A percentile compares a stretch with the other conserved stretches of the same genome.
Evolutionary conservation across 2,797 vertebrate species (phyloP).

Genomic region (Poecilia wingei): DNA sequence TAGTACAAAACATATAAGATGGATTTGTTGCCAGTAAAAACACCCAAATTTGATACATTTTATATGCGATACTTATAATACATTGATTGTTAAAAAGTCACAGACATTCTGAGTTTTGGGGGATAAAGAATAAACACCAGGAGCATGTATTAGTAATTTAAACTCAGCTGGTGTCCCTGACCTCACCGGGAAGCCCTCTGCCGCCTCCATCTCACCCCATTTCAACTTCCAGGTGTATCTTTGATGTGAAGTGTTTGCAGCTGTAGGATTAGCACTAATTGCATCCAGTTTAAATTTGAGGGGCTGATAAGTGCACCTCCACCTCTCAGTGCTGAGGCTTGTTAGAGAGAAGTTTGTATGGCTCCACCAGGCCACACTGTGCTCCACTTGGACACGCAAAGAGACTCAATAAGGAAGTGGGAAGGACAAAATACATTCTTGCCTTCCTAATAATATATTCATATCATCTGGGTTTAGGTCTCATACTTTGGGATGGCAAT

Average conservation of each 20-base stretch:
- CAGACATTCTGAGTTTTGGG: background rate
- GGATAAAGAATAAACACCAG: background rate
- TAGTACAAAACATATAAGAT: background rate
- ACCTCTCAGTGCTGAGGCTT: constrained; percentile 9
- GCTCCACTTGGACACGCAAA: constrained; percentile 17
- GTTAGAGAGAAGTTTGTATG: constrained; percentile 14
- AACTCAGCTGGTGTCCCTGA: background rate
- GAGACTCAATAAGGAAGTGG: constrained; percentile 39
- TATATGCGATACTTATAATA: background rate
- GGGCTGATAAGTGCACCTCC: background rate
- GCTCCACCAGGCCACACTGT: constrained; percentile 5
- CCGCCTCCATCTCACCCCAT: background rate
- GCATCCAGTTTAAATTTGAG: constrained; percentile 4
- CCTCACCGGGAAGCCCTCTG: background rate
- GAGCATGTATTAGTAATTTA: too few species aligned
- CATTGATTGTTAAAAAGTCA: background rate
- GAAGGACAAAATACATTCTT: constrained; percentile 4
- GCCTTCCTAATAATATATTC: constrained; percentile 44
- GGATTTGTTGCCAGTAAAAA: too few species aligned
- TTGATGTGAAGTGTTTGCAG: background rate
- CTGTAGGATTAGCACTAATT: background rate
- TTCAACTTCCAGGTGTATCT: background rate
- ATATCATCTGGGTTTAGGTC: constrained; percentile 27
- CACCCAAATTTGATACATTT: background rate
- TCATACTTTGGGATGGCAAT: constrained; percentile 23